phyloP scores from a whole-genome alignment of 92 coral and sea anemone species.

The Epizoanthus ramosus region DNA sequence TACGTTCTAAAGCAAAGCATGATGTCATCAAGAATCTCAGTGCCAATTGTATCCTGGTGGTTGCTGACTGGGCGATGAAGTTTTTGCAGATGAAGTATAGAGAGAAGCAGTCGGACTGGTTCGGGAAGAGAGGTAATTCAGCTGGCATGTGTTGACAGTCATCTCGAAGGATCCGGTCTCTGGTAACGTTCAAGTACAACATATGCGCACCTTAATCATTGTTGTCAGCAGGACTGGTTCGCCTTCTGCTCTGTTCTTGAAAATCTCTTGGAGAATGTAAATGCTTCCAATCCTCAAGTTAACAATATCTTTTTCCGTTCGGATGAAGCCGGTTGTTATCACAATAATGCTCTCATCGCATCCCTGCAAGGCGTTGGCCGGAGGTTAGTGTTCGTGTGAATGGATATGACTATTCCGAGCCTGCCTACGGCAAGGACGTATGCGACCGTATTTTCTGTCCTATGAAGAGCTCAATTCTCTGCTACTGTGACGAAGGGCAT shows the following conservation, averaged over 20 bases:
- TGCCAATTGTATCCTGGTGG: not conserved
- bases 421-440: conserved; percentile 55
- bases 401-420: conserved; percentile 53
- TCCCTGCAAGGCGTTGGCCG: conserved; percentile 47
- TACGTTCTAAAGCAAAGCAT: not conserved
- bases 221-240: conserved; percentile 59
- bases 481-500: conserved; percentile 63
- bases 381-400: conserved; percentile 31
- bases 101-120: conserved; percentile 32
- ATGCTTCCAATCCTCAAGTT: conserved; percentile 40
- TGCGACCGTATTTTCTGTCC: conserved; percentile 61
- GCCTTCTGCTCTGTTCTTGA: conserved; percentile 51
- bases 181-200: conserved; percentile 36
- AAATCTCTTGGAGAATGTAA: conserved; percentile 34
- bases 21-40: not conserved
- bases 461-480: conserved; percentile 44
- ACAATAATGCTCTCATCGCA: conserved; percentile 51
- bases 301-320: conserved; percentile 45
- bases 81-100: conserved; percentile 18
- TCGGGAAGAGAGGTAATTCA: conserved; percentile 22
- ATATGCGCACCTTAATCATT: conserved; percentile 45
- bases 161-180: not conserved
- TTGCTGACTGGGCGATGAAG: conserved; percentile 8
- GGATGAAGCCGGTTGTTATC: conserved; percentile 63
- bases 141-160: conserved; percentile 24